Base-by-base conservation (phyloP, 2,113 vertebrate genomes). In the Pangasianodon hypophthalmus region DNA sequence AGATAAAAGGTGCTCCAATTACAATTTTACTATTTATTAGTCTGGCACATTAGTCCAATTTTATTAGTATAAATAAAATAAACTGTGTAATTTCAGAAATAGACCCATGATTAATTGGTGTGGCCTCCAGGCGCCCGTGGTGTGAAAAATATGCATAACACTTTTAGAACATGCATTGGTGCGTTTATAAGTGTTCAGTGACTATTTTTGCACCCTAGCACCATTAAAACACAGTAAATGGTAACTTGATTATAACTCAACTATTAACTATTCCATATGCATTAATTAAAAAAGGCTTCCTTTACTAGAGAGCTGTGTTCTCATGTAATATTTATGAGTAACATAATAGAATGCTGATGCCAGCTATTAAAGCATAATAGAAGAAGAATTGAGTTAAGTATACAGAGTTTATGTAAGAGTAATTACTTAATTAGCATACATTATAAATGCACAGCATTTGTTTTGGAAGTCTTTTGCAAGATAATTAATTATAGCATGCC, bases 391-490 rank as follows among this genome's bases (percentile, higher is more conserved):
- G 32, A 64, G 26, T 58, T 26, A 77, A 41, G 19, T 87, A 32
- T n/a, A 69, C 1, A 86, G 29, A 87, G 41, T 87, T 60, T 80
- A 80, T 87, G 86, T 62, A 46, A 62, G 54, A 80, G 16, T 58
- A 87, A 87, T 87, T 58, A 79, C 71, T 77, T 87, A 32, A 79
- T 80, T 60, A 50, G 24, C 73, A 87, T 80, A 32, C 73, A 48
- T 79, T 79, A 80, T 79, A 32, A 77, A 60, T 87, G 58, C 26
- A 46, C 14, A 85, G 24, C 41, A 29, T 87, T 86, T 86, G 44
- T 69, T 86, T 86, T 69, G 44, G 41, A 69, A 50, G 32, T 48
- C 16, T 19, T 79, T 48, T 60, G 86, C 56, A 48, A 60, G 21
- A 62, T 24, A 64, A 32, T 60, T 46, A 79, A 79, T 77, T 44